These are phyloP conservation scores for Andrena flavipes DNA, from an alignment of 2,888 invertebrate genomes.

Conservation along the genomic window DNA sequence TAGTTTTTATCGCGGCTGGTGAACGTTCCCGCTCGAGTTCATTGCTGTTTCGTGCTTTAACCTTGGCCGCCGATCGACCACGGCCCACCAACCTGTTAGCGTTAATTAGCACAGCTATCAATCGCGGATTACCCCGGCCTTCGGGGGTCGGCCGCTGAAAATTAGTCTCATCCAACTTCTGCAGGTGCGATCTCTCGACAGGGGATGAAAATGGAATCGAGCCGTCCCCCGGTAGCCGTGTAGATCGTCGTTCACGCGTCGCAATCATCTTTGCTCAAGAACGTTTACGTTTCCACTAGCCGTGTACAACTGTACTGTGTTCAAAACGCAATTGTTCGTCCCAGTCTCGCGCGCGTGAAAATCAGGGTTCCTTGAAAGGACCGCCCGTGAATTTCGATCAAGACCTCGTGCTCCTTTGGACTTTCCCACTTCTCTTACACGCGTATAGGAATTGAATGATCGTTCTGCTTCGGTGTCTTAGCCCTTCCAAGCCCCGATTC, in stretches of 20 bases:
- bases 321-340: slow-evolving; percentile 64
- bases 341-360: no score
- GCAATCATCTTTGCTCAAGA: slow-evolving; percentile 37
- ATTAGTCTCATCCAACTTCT: background rate
- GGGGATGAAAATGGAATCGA: background rate
- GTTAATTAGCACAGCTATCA: background rate
- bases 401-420: no score
- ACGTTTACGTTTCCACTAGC: slow-evolving; percentile 27
- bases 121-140: background rate
- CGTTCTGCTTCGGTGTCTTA: slow-evolving; percentile 21
- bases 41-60: slow-evolving; percentile 11
- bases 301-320: slow-evolving; percentile 72
- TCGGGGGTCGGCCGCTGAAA: background rate
- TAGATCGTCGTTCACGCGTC: background rate
- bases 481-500: background rate
- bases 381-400: no score
- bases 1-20: background rate
- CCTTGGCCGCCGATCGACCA: slow-evolving; percentile 13
- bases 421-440: slow-evolving; percentile 17
- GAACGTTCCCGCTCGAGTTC: background rate
- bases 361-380: no score
- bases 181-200: background rate
- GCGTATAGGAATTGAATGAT: slow-evolving; percentile 72
- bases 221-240: background rate
- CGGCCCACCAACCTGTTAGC: background rate